Conservation (phyloP, 2,888 invertebrate genomes). For the Machimus atricapillus region DNA sequence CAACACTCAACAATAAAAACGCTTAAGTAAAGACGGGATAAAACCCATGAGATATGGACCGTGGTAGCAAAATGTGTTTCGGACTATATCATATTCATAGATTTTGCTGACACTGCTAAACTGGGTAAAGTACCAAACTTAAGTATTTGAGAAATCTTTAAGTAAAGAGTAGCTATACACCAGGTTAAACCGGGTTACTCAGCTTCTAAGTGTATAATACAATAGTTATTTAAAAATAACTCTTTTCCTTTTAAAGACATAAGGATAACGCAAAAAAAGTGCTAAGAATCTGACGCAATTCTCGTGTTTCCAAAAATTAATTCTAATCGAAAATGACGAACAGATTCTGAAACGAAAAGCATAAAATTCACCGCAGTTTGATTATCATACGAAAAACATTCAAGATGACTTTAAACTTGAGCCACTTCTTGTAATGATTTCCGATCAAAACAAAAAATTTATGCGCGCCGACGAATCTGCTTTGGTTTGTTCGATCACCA, state of each 20-base stretch:
- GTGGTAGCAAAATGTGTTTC: too few species aligned
- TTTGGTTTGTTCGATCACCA: neutral
- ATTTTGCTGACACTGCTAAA: too few species aligned
- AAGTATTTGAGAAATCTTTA: too few species aligned
- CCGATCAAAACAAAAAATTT: slow-evolving; percentile 11
- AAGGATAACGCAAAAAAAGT: neutral
- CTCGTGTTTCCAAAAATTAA: neutral
- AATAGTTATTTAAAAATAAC: neutral
- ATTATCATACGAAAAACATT: slow-evolving; percentile 13
- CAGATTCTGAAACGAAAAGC: neutral
- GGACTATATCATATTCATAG: too few species aligned
- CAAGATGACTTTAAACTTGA: slow-evolving; percentile 32
- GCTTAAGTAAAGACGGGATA: too few species aligned
- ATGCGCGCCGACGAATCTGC: neutral
- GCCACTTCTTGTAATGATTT: neutral
- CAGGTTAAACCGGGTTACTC: too few species aligned
- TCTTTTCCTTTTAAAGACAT: neutral
- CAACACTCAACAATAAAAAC: too few species aligned
- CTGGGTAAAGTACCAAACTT: too few species aligned
- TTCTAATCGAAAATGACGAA: slow-evolving; percentile 3
- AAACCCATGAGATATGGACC: too few species aligned
- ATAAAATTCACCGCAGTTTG: neutral
- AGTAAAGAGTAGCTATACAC: too few species aligned
- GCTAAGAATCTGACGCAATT: neutral
- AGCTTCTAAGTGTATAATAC: too few species aligned